Percentiles rank a stretch among this genome's conserved stretches.
Evolutionary conservation across 1,140 invertebrate species (phyloP).

Genomic region (Sarcophaga peregrina): DNA sequence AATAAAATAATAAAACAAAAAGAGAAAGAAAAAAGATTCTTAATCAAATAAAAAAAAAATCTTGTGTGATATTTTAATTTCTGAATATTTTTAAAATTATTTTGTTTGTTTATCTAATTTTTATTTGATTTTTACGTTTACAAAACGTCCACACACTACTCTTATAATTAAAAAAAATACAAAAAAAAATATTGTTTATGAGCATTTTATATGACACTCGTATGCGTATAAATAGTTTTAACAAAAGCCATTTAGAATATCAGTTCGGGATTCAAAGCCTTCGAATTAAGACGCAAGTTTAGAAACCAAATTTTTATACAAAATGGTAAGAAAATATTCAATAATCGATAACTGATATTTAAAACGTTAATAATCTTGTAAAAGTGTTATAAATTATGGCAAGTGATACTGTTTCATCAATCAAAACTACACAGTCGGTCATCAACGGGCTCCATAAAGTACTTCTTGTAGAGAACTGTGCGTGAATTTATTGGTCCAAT

Average conservation of each 20-base stretch:
- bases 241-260: slow-evolving; percentile 1
- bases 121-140: neutral
- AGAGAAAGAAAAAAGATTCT: neutral
- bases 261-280: slow-evolving; percentile 38
- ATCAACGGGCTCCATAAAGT: neutral
- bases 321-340: slow-evolving; percentile 2
- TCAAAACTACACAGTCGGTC: neutral
- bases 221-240: neutral
- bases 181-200: neutral
- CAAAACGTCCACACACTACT: neutral
- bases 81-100: slow-evolving; percentile 4
- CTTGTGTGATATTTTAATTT: neutral
- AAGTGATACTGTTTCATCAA: neutral
- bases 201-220: neutral
- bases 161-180: neutral
- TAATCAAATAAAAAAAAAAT: neutral
- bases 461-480: too few relatives aligned
- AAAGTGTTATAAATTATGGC: neutral
- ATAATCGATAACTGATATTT: neutral
- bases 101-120: neutral
- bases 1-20: neutral
- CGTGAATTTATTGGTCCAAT: too few relatives aligned
- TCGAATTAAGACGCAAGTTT: slow-evolving; percentile 16
- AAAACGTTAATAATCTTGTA: neutral
- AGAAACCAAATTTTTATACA: neutral